Base-by-base conservation (phyloP, 2,888 invertebrate genomes). In the Andricus quercusramuli region DNA sequence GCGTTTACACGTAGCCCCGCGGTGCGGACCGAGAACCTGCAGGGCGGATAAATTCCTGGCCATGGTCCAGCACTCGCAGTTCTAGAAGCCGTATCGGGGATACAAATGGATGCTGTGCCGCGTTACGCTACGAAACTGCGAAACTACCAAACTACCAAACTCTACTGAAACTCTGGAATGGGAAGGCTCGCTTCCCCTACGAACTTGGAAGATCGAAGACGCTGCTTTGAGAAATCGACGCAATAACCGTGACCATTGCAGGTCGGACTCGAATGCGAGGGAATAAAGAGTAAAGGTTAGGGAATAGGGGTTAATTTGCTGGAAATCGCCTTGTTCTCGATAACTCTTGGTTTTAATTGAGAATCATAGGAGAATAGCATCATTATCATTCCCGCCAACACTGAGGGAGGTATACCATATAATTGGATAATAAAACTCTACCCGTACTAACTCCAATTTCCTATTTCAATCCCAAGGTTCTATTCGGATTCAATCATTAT, bases 11-110 rank as follows among this genome's bases (percentile, higher is more conserved):
- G 85, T 79, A 80, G 82, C 78, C 81, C 80, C 76, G 64, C 56
- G 62, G 32, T 64, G 44, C 47, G 78, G 64, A 67, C 65, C 47
- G 82, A 79, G 84, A 85, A 88, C 86, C 88, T 89, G 88, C 85
- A 85, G 85, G 79, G 68, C 82, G 88, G 88, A 89, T 90, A 88
- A 88, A 88, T 90, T 91, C 88, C 89, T 91, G 90, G 91, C 90
- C 82, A 80, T 70, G 84, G 87, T 90, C 90, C 91, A 91, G 88
- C 86, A 84, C 85, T 86, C 84, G 85, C 84, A 85, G 84, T 87
- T 88, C 77, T 84, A 84, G 85, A 84, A 85, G 87, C 86, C 86
- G 77, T 86, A 86, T 84, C 82, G 79, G 41, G 86, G 86, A 89
- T 89, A 89, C 89, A 88, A 90, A 90, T 88, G 88, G 85, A 87